Evolutionary conservation across 35 echinoderm and acorn worm genomes (phyloP), one percentile per base, ranked within the genome.

Genomic region (Stichopus chloronotus): DNA sequence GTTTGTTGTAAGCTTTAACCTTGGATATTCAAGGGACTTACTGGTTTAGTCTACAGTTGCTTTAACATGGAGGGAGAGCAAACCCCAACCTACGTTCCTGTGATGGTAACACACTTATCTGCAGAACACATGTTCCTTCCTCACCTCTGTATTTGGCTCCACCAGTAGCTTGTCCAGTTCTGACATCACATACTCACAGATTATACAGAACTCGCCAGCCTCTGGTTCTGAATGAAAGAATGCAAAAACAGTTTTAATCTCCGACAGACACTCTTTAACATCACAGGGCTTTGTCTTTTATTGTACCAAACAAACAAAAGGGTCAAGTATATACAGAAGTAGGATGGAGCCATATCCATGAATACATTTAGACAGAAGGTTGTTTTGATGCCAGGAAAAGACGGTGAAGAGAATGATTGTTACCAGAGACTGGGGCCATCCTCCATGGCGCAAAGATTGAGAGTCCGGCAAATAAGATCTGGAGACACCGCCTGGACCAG

Each of bases 171-270:
- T 91, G 25, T 91, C 88, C 24, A 91, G 9, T 78, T 91, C 88
- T 20, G 25, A 55, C 88, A 91, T 91, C 19, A 69, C 88, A 91
- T 77, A 91, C 53, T 91, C 88, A 91, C 88, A 91, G 30, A 91
- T 91, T 13, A 69, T 69, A 56, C 88, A 91, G 22, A 76, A 74
- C 55, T 74, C 88, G 56, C 52, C 20, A 8, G 72, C 88, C 52
- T 77, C 88, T 4, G 52, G 54, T 57, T 88, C 85, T 88, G 85
- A 14, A 57, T 59, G 43, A 57, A 59, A 88, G 6, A 83, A 88
- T 88, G 80, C 21, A 43, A 6, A 43, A 43, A 43, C 30, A 43
- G 30, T 1, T 3, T 43, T 43, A 43, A 22, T 2, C 22, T 72
- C 13, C 22, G 69, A 72, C 13, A 72, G 2, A 72, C 1, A 16